Percentiles rank a stretch among this genome's conserved stretches.
These are phyloP conservation scores for Aradophagus sp. DNA, from an alignment of 1,140 invertebrate genomes.

Conservation along the genomic window DNA sequence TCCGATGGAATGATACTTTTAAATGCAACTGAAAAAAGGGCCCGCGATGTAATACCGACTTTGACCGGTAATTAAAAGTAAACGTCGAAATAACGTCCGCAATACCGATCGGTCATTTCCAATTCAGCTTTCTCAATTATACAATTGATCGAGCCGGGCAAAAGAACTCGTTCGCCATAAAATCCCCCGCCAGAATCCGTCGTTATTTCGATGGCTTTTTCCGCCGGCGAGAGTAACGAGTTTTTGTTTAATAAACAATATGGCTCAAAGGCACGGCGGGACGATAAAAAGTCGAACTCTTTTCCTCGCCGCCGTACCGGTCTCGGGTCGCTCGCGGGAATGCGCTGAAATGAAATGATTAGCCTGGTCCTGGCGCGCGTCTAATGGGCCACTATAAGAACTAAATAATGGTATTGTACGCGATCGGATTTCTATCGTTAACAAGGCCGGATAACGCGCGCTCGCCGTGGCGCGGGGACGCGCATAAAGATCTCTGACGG, in stretches of 20 bases:
- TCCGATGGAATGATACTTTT: too few relatives aligned
- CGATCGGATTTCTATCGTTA: conserved; percentile 73
- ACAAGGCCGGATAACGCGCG: conserved; percentile 63
- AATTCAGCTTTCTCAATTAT: too few relatives aligned
- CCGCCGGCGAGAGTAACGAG: conserved; percentile 12
- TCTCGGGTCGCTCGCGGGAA: conserved; percentile 44
- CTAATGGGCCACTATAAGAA: conserved; percentile 65
- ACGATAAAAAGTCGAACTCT: conserved; percentile 13
- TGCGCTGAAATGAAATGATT: conserved; percentile 71
- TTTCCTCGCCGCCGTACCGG: conserved; percentile 25
- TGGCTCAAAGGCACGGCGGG: conserved; percentile 2
- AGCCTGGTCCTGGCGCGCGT: conserved; percentile 53
- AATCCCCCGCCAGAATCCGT: conserved; percentile 6
- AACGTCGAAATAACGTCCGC: too few relatives aligned
- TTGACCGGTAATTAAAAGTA: too few relatives aligned
- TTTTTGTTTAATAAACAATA: conserved; percentile 34
- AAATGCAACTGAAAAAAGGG: too few relatives aligned
- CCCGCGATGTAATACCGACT: too few relatives aligned
- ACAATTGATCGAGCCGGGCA: too few relatives aligned
- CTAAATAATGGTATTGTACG: conserved; percentile 74
- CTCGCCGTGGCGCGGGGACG: conserved; percentile 37
- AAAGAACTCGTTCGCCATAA: conserved; percentile 12
- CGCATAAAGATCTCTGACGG: conserved; percentile 66
- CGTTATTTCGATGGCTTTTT: conserved; percentile 11
- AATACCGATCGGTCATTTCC: too few relatives aligned